Evolutionary conservation across 2,113 vertebrate species (phyloP).

Genomic region (Nyctibius bracteatus): DNA sequence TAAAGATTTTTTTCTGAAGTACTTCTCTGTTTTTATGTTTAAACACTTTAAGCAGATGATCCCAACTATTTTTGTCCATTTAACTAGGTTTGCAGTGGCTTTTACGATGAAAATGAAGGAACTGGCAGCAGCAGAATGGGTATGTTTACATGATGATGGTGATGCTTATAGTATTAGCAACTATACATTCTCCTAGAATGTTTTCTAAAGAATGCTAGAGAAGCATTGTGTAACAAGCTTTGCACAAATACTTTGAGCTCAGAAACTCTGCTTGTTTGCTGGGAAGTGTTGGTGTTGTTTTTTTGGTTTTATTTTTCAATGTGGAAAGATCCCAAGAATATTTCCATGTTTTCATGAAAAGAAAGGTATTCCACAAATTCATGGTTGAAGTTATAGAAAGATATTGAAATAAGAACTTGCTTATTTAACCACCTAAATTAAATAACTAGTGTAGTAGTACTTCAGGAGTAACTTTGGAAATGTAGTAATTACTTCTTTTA

Average conservation of each 20-base stretch:
- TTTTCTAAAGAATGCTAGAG: neutral
- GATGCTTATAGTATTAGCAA: neutral
- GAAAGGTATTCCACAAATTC: neutral
- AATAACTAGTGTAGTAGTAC: neutral
- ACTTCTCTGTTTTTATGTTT: neutral
- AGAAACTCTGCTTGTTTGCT: neutral
- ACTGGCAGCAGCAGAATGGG: constrained; percentile 79
- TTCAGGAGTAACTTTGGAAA: neutral
- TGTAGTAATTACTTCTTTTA: neutral
- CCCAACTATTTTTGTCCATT: neutral
- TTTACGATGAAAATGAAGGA: constrained; percentile 87
- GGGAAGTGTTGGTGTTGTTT: neutral
- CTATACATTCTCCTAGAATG: neutral
- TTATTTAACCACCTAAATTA: neutral
- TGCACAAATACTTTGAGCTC: neutral
- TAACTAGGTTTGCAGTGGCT: constrained; percentile 88
- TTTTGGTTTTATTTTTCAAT: neutral
- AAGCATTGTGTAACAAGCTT: neutral
- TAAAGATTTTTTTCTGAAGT: neutral
- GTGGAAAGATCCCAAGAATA: neutral
- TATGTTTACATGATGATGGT: constrained; percentile 61
- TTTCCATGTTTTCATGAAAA: neutral
- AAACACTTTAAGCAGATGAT: constrained; percentile 9
- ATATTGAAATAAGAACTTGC: neutral
- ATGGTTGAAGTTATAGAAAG: neutral